These are phyloP conservation scores for Stictonetta naevosa DNA, from an alignment of 2,113 vertebrate species.

Conservation along the genomic window DNA sequence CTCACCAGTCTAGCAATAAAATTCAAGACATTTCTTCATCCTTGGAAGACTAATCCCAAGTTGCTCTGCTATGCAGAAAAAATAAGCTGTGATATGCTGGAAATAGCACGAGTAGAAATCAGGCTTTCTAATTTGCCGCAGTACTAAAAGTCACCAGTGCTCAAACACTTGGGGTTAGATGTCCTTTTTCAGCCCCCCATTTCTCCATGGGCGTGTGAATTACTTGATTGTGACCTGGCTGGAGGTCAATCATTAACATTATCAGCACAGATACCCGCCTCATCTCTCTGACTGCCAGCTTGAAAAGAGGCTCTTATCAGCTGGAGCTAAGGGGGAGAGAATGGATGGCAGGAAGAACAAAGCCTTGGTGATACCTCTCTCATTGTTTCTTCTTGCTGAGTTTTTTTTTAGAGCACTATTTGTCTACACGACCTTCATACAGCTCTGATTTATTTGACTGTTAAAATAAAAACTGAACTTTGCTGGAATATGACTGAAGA, in stretches of 20 bases:
- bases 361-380: background rate
- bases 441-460: slow-evolving; percentile 12
- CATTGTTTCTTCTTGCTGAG: background rate
- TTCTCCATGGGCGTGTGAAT: background rate
- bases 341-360: slow-evolving; percentile 20
- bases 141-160: background rate
- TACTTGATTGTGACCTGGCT: slow-evolving; percentile 21
- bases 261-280: background rate
- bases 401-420: background rate
- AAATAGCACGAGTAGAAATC: background rate
- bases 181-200: background rate
- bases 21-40: background rate
- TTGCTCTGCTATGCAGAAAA: background rate
- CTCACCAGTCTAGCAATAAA: background rate
- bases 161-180: background rate
- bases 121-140: background rate
- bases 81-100: background rate
- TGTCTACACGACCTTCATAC: slow-evolving; percentile 31
- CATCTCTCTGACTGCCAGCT: slow-evolving; percentile 39
- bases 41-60: background rate
- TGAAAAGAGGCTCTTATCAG: slow-evolving; percentile 26
- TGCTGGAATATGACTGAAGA: background rate
- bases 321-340: background rate
- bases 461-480: slow-evolving; percentile 37
- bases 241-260: slow-evolving; percentile 2